Conservation (phyloP, 2,797 vertebrate genomes). For the Neostethus bicornis region DNA sequence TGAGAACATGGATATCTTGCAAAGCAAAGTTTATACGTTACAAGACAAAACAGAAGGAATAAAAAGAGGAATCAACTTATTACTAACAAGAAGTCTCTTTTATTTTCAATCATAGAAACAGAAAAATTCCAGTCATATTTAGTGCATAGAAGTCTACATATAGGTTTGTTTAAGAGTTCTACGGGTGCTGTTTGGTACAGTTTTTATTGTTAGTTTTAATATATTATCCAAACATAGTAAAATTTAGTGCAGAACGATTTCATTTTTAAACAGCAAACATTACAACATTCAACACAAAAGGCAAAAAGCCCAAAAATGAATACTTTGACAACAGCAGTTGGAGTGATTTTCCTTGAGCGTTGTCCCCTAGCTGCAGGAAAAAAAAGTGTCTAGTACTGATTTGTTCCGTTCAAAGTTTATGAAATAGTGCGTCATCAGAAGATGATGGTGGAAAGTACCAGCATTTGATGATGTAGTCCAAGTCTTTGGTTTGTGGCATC, state of each 20-base stretch:
- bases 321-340: constrained; percentile 31
- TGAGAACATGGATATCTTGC: not conserved
- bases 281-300: constrained; percentile 40
- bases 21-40: not conserved
- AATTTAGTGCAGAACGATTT: constrained; percentile 35
- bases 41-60: not conserved
- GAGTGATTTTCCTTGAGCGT: constrained; percentile 30
- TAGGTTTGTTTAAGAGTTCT: constrained; percentile 17
- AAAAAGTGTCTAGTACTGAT: constrained; percentile 16
- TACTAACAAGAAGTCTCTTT: constrained; percentile 33
- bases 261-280: constrained; percentile 25
- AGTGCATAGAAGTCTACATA: constrained; percentile 45
- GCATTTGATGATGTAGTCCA: constrained; percentile 51
- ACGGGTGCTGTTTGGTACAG: constrained; percentile 25
- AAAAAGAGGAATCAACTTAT: not conserved
- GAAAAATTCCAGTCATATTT: constrained; percentile 40
- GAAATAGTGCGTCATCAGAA: constrained; percentile 18
- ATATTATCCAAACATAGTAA: constrained; percentile 15
- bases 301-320: constrained; percentile 17
- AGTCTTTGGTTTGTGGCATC: constrained; percentile 68
- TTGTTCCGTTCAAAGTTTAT: constrained; percentile 24
- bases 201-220: constrained; percentile 3
- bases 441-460: constrained; percentile 38
- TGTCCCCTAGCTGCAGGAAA: constrained; percentile 9
- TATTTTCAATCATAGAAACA: constrained; percentile 59